Evolutionary conservation across 2,888 invertebrate genomes (phyloP), one percentile per base, ranked within the genome.

Genomic region (Cantharis rustica): DNA sequence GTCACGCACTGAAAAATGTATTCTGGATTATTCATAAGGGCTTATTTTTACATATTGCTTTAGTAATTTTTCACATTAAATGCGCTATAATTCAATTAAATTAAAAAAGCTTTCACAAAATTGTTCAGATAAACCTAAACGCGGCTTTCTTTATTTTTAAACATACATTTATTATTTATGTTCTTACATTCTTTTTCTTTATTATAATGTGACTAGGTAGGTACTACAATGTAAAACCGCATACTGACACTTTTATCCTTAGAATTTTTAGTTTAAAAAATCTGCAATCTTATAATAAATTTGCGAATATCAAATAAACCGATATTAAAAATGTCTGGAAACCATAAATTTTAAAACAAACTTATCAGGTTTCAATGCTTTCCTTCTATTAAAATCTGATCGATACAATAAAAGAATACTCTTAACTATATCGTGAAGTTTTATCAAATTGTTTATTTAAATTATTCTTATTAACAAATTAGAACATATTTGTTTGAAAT

Each of bases 1-100:
- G 77, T 77, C 77, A 77, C 77, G 77, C 73, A 77, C 69, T 27
- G 70, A 15, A 62, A 47, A 62, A 61, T 61, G 68, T 26, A 61
- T 16, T 23, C 68, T 75, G 72, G 64, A 75, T 75, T 75, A 75
- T 75, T 72, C 75, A 75, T 75, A 31, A 31, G 31, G 13, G 31
- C 31, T 31, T 31, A 31, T 31, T 31, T 31, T 31, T 31, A 31
- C 31, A 31, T 31, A 31, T 31, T 31, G 31, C 31, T 31, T 31
- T 31, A 31, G 31, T 31, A 13, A 31, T 31, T 31, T 31, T 31
- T 31, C 31, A 31, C 31, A 31, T 31, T 31, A 31, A 31, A 31
- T 31, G 31, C 31, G 31, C 31, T 31, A 31, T 31, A 31, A 31
- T 31, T 31, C 31, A 31, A 31, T 31, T 31, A 31, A 31, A 31